Evolutionary conservation across 92 coral and sea anemone species (phyloP).

Genomic region (Nematostella vectensis): DNA sequence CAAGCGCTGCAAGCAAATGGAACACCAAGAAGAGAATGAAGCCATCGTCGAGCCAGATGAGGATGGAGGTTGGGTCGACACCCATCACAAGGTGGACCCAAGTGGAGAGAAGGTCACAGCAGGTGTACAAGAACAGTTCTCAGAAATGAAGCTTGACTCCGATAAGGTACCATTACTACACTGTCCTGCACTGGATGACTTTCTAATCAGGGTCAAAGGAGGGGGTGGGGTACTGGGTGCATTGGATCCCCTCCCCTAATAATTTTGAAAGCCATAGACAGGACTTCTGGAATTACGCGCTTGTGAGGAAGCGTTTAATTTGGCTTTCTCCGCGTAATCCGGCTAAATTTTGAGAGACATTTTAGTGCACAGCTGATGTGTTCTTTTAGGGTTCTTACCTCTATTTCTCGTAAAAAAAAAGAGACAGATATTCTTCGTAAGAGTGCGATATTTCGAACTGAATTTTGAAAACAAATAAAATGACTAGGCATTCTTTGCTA

Average conservation of each 20-base stretch:
- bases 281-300: no score
- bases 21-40: conserved; percentile 92
- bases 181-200: background rate
- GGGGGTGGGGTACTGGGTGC: no score
- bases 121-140: conserved; percentile 74
- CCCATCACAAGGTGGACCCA: conserved; percentile 85
- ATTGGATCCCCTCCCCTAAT: background rate
- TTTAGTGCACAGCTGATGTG: no score
- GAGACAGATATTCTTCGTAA: no score
- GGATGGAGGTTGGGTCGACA: conserved; percentile 99
- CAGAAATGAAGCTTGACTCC: conserved; percentile 89
- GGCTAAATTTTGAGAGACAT: no score
- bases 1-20: conserved; percentile 98
- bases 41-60: conserved; percentile 98
- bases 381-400: no score
- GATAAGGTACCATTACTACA: conserved; percentile 53
- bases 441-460: no score
- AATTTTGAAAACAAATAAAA: no score
- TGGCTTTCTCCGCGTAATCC: no score
- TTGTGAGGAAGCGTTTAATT: no score
- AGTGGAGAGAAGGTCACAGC: conserved; percentile 61
- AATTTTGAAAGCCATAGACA: conserved; percentile 9
- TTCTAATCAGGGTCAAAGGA: background rate
- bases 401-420: no score
- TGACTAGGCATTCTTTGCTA: no score